Evolutionary conservation across 2,113 vertebrate genomes (phyloP), one percentile per base, ranked within the genome.

Genomic region (Lampris megalopsis): DNA sequence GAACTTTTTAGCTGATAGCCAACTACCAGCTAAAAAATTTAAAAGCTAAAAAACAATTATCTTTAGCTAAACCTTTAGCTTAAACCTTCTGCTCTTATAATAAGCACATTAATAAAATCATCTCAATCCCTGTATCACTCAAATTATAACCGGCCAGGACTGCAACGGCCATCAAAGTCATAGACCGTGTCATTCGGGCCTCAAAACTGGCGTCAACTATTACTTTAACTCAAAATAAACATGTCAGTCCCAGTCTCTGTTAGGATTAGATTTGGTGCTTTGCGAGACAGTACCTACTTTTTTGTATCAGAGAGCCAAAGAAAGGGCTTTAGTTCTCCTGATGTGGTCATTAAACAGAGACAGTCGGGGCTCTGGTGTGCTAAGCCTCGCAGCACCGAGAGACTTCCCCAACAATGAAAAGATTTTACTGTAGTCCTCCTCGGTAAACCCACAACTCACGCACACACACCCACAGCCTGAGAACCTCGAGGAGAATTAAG

Each of bases 401-500:
- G 42, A 56, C 37, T 6, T 24, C 9, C 57, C 73, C 24, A 72
- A 57, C 35, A 2, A 53, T 45, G 52, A 54, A 50, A 65, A 75
- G 40, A 84, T 76, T 64, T 60, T 56, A 48, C 69, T 61, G 38
- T 60, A 47, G 45, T 49, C 58, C 45, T 59, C 67, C 59, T 63
- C 24, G 3, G 43, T 80, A 81, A 89, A 80, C 72, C 81, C 72
- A 69, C 74, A 79, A 61, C 66, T 79, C 70, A 81, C 9, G 7
- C 38, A 58, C 38, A 49, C 62, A 24, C 24, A 24, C 24, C 24
- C 68, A 38, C 65, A 84, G 63, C 60, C 68, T 49, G 45, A 74
- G 61, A 76, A 81, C 64, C 80, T 73, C 45, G 81, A 79, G 78
- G 64, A 85, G 77, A 86, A 78, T 74, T 68, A 77, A 66, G 68